Evolutionary conservation across 2,797 vertebrate species (phyloP).

Genomic region (Phoxinus dragarum): DNA sequence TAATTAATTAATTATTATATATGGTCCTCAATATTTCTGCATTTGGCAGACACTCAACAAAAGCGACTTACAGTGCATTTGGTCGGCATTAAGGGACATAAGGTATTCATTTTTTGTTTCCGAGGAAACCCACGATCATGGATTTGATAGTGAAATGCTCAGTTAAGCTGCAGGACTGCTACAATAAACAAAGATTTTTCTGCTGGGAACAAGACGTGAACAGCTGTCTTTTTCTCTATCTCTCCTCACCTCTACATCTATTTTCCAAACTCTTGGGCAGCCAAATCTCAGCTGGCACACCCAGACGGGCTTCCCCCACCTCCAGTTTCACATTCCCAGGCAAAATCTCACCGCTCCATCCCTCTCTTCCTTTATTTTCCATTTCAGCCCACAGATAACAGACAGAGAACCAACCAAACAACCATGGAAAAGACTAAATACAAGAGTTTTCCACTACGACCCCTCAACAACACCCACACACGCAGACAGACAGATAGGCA

Average conservation of each 20-base stretch:
- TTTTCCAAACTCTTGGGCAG: constrained; percentile 24
- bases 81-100: neutral
- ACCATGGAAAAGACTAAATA: constrained; percentile 30
- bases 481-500: constrained; percentile 12
- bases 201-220: constrained; percentile 21
- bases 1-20: neutral
- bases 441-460: neutral
- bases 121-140: neutral
- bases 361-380: constrained; percentile 32
- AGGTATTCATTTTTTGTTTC: neutral
- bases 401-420: constrained; percentile 19
- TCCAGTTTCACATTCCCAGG: constrained; percentile 39
- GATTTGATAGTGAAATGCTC: neutral
- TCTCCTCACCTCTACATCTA: constrained; percentile 25
- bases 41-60: neutral
- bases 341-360: constrained; percentile 5
- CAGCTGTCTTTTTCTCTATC: constrained; percentile 15
- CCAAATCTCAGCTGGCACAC: constrained; percentile 46
- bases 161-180: neutral
- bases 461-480: constrained; percentile 29
- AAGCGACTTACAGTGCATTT: neutral
- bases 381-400: constrained; percentile 25
- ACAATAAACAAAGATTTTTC: neutral
- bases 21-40: neutral
- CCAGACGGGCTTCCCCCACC: constrained; percentile 40